phyloP scores from a whole-genome alignment of 2,797 vertebrate species.

The Melopsittacus undulatus region DNA sequence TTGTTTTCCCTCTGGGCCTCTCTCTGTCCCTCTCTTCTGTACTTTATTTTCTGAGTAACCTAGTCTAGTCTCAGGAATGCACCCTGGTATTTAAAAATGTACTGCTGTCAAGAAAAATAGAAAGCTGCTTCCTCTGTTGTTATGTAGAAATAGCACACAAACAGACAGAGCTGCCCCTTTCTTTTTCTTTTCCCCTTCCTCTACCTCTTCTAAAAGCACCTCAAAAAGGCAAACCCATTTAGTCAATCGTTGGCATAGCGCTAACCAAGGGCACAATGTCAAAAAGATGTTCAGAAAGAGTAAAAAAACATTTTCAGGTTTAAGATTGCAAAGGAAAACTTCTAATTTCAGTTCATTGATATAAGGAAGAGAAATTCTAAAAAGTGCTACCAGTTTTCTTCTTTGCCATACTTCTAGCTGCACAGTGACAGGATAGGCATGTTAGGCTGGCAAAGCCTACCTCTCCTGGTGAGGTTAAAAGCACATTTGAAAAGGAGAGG shows the following conservation, averaged over 20 bases:
- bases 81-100: neutral
- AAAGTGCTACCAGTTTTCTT: neutral
- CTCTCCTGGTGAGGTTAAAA: neutral
- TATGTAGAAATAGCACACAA: neutral
- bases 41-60: constrained; percentile 9
- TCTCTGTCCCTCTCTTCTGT: neutral
- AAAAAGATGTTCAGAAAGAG: neutral
- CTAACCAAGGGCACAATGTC: neutral
- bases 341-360: neutral
- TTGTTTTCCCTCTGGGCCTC: neutral
- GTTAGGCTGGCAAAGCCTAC: neutral
- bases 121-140: neutral
- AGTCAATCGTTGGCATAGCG: neutral
- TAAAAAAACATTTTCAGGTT: neutral
- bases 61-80: neutral
- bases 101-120: neutral
- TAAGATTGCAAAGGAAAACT: neutral
- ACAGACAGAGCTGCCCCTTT: neutral
- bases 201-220: neutral
- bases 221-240: neutral
- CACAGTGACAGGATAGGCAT: neutral
- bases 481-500: neutral
- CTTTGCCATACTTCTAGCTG: neutral
- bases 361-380: neutral
- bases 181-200: neutral